A percentile compares a stretch with the other conserved stretches of the same genome.
phyloP scores from a whole-genome alignment of 1,140 invertebrate genomes.

The Venustaconcha ellipsiformis region DNA sequence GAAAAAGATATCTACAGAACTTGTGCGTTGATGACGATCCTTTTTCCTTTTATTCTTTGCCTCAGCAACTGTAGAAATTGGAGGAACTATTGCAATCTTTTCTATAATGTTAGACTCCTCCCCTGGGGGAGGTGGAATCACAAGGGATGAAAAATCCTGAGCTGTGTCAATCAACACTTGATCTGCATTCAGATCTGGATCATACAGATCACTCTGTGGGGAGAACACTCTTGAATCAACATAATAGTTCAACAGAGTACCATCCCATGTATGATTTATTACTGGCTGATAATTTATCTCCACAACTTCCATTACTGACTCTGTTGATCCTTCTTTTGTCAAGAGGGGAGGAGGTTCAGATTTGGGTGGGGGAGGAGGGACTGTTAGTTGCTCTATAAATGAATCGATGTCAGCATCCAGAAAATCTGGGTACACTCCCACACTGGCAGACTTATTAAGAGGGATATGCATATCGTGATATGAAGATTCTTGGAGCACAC shows the following conservation, averaged over 20 bases:
- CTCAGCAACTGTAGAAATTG: slow-evolving; percentile 13
- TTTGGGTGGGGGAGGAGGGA: slow-evolving; percentile 76
- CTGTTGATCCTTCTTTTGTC: background rate
- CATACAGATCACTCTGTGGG: no score
- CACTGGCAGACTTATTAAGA: slow-evolving; percentile 49
- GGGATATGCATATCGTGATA: slow-evolving; percentile 70
- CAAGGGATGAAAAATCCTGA: slow-evolving; percentile 29
- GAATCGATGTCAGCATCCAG: slow-evolving; percentile 75
- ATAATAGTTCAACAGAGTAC: slow-evolving; percentile 4
- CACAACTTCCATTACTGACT: slow-evolving; percentile 1
- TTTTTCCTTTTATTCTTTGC: slow-evolving; percentile 16
- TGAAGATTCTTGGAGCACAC: slow-evolving; percentile 2
- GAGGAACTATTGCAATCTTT: slow-evolving; percentile 50
- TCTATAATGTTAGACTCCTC: slow-evolving; percentile 32
- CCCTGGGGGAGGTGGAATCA: slow-evolving; percentile 44
- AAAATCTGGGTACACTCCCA: slow-evolving; percentile 52
- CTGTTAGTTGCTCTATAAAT: slow-evolving; percentile 84
- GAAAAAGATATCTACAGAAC: slow-evolving; percentile 43
- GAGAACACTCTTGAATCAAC: no score
- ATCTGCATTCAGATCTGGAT: no score
- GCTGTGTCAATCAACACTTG: slow-evolving; percentile 5
- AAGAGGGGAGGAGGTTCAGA: background rate
- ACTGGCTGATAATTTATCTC: background rate
- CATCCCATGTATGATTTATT: slow-evolving; percentile 37
- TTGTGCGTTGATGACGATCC: slow-evolving; percentile 47